Conservation (phyloP, 2,797 vertebrate genomes). For the Helostoma temminkii region DNA sequence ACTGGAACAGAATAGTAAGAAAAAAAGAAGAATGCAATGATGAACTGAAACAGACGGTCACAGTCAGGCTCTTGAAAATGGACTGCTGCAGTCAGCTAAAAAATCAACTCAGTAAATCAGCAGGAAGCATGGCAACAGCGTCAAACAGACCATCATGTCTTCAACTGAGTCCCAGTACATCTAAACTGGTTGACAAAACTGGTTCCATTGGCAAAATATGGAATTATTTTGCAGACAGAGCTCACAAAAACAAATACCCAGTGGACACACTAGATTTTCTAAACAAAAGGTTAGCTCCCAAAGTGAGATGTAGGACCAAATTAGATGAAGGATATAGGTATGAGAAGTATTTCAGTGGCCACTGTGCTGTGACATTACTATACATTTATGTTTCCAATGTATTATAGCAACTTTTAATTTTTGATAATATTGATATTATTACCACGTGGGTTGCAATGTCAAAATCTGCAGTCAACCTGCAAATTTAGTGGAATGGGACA, state of each 20-base stretch:
- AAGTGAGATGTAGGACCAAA: slow-evolving; percentile 21
- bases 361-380: not conserved
- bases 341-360: not conserved
- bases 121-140: slow-evolving; percentile 68
- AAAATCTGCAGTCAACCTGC: no score
- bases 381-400: not conserved
- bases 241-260: slow-evolving; percentile 53
- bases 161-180: slow-evolving; percentile 65
- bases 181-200: slow-evolving; percentile 64
- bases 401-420: not conserved
- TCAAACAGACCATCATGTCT: slow-evolving; percentile 63
- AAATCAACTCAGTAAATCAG: slow-evolving; percentile 73
- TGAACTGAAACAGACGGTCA: slow-evolving; percentile 67
- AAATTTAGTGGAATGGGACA: no score
- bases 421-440: not conserved
- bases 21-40: slow-evolving; percentile 44
- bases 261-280: slow-evolving; percentile 7
- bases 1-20: slow-evolving; percentile 32
- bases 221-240: slow-evolving; percentile 46
- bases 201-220: slow-evolving; percentile 62
- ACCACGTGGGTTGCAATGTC: not conserved
- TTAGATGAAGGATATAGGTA: slow-evolving; percentile 1
- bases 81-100: slow-evolving; percentile 71
- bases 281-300: slow-evolving; percentile 27
- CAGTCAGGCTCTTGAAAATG: slow-evolving; percentile 70